phyloP scores from a whole-genome alignment of 2,888 invertebrate genomes.

The Pycnomerus fuliginosus region DNA sequence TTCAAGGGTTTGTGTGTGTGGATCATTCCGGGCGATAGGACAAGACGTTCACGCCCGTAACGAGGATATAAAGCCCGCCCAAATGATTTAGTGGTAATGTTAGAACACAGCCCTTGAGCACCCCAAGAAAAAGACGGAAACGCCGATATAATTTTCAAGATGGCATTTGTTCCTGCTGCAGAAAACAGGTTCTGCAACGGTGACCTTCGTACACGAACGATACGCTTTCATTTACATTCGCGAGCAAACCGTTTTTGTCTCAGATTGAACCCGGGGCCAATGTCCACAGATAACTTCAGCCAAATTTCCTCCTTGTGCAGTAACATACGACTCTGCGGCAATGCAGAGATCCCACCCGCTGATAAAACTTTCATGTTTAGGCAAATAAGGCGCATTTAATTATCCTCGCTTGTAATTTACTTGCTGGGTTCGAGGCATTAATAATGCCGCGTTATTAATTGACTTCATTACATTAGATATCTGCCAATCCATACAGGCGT shows the following conservation, averaged over 20 bases:
- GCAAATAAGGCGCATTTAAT: conserved; percentile 17
- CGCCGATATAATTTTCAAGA: too few species aligned
- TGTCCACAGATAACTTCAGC: conserved; percentile 35
- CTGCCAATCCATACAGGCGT: too few species aligned
- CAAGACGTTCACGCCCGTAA: conserved; percentile 38
- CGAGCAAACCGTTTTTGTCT: conserved; percentile 42
- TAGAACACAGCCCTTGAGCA: too few species aligned
- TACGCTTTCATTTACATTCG: conserved; percentile 38
- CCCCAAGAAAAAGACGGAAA: too few species aligned
- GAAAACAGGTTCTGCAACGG: conserved; percentile 17
- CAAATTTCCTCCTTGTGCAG: conserved; percentile 16
- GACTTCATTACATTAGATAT: too few species aligned
- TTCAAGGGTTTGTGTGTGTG: too few species aligned
- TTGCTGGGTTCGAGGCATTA: too few species aligned
- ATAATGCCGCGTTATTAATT: too few species aligned
- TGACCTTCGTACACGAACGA: conserved; percentile 15
- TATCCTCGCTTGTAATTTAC: too few species aligned
- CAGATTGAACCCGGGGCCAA: conserved; percentile 40
- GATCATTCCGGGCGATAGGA: conserved; percentile 20
- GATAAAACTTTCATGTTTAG: conserved; percentile 19
- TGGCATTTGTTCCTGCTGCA: too few species aligned
- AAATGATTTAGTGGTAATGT: conserved; percentile 15
- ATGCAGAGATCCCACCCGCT: conserved; percentile 12
- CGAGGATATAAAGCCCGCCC: conserved; percentile 39
- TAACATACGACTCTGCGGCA: conserved; percentile 17